Evolutionary conservation across 2,888 invertebrate genomes (phyloP), one percentile per base, ranked within the genome.

Genomic region (Polymixis flavicincta): DNA sequence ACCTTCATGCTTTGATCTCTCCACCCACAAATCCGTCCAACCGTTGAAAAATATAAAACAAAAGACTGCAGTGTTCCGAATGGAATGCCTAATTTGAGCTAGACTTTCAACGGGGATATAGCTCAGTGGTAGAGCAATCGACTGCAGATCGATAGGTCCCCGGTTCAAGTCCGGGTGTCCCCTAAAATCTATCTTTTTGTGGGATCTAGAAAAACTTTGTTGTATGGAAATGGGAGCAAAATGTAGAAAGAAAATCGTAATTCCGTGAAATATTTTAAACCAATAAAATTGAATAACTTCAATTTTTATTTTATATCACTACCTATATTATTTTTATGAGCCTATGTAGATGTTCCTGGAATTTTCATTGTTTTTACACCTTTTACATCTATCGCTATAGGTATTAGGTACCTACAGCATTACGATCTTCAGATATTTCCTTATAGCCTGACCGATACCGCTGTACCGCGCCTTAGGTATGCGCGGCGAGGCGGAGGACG

Each of bases 131-230:
- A 95, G 96, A 96, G 96, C 96, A 96, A 94, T 96, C 95, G 95
- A 95, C 96, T 96, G 96, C 95, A 96, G 95, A 95, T 96, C 96
- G 95, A 95, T 95, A 95, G 96, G 96, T 87, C 95, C 94, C 95
- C 92, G 95, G 95, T 95, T 95, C 95, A 95, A 95, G 92, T 93
- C 95, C 95, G 95, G 94, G 94, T 95, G 95, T 95, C 94, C 95
- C 95, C 95, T 59, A 42, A 91, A 98, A 98, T 97, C 98, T 9
- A n/a, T 22, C 0, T 72, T 83, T 73, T 74, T 55, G 22, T 37
- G 11, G 0, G 7, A 61, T 25, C 2, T 50, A 50, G 19, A 28
- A 13, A 42, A 25, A 54, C 0, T 13, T 25, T 63, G 28, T 11
- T 28, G 1, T 7, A n/a, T 17, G 1, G 14, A 76, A 60, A 54